Evolutionary conservation across 2,888 invertebrate genomes (phyloP).

Genomic region (Phortica okadai): DNA sequence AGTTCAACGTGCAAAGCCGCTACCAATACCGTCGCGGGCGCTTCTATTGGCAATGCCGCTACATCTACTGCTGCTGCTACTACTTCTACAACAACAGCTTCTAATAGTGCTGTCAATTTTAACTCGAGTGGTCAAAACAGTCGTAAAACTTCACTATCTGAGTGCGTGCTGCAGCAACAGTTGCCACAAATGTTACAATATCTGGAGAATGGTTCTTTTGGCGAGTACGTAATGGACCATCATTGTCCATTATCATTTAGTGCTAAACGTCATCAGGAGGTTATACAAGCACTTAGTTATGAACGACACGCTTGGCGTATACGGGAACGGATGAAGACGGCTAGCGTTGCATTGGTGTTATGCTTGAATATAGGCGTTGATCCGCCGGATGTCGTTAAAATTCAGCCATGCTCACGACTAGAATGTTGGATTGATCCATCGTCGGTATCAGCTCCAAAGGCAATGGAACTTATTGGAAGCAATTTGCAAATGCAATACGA

Average conservation of each 20-base stretch:
- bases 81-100: slow-evolving; percentile 18
- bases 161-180: slow-evolving; percentile 44
- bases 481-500: slow-evolving; percentile 98
- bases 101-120: background rate
- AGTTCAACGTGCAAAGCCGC: slow-evolving; percentile 35
- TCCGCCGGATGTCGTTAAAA: slow-evolving; percentile 98
- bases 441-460: slow-evolving; percentile 91
- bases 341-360: slow-evolving; percentile 97
- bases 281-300: slow-evolving; percentile 82
- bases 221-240: slow-evolving; percentile 53
- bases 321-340: slow-evolving; percentile 99
- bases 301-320: slow-evolving; percentile 92
- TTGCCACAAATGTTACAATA: slow-evolving; percentile 52
- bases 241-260: slow-evolving; percentile 70
- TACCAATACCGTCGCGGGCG: background rate
- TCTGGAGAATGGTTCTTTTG: slow-evolving; percentile 52
- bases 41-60: slow-evolving; percentile 36
- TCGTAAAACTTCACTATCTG: slow-evolving; percentile 60
- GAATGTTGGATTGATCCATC: slow-evolving; percentile 98
- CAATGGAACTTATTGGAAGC: slow-evolving; percentile 93
- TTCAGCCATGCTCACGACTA: slow-evolving; percentile 95
- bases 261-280: slow-evolving; percentile 81
- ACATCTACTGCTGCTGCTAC: slow-evolving; percentile 24
- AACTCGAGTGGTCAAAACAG: slow-evolving; percentile 34
- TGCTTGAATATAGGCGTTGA: slow-evolving; percentile 99